These are phyloP conservation scores for Pseudorasbora parva DNA, from an alignment of 2,113 vertebrate genomes.

Conservation along the genomic window DNA sequence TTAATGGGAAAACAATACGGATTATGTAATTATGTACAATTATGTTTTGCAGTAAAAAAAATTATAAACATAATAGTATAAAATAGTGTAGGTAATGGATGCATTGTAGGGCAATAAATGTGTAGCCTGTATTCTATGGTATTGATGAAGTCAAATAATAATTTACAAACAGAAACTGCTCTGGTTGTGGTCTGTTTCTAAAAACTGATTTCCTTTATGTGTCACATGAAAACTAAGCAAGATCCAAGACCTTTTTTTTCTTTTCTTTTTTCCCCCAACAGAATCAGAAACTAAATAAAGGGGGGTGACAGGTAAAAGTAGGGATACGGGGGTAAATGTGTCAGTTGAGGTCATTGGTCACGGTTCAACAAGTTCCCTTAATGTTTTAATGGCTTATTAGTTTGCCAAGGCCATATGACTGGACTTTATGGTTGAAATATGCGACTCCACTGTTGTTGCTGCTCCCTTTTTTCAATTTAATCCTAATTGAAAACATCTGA, in stretches of 20 bases:
- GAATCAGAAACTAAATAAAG: neutral
- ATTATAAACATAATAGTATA: too few relatives aligned
- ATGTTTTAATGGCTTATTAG: slow-evolving; percentile 33
- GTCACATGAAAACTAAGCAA: slow-evolving; percentile 4
- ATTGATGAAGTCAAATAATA: neutral
- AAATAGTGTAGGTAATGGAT: too few relatives aligned
- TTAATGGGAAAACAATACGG: too few relatives aligned
- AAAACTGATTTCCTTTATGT: neutral
- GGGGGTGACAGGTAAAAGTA: slow-evolving; percentile 13
- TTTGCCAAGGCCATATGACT: slow-evolving; percentile 21
- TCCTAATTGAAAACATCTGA: slow-evolving; percentile 52
- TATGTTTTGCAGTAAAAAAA: too few relatives aligned
- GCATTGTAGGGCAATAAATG: neutral
- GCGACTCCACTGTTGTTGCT: slow-evolving; percentile 18
- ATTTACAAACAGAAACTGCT: neutral
- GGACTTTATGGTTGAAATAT: slow-evolving; percentile 31
- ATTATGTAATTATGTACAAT: too few relatives aligned
- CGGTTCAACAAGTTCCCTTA: slow-evolving; percentile 19
- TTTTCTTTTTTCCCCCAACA: too few relatives aligned
- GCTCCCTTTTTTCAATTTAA: slow-evolving; percentile 17
- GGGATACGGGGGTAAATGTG: neutral
- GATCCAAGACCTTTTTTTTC: neutral
- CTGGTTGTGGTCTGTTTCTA: neutral
- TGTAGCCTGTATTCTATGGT: neutral
- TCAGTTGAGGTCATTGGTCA: slow-evolving; percentile 44